Conservation (phyloP, 2,797 vertebrate species). For the Eleutherodactylus coqui region DNA sequence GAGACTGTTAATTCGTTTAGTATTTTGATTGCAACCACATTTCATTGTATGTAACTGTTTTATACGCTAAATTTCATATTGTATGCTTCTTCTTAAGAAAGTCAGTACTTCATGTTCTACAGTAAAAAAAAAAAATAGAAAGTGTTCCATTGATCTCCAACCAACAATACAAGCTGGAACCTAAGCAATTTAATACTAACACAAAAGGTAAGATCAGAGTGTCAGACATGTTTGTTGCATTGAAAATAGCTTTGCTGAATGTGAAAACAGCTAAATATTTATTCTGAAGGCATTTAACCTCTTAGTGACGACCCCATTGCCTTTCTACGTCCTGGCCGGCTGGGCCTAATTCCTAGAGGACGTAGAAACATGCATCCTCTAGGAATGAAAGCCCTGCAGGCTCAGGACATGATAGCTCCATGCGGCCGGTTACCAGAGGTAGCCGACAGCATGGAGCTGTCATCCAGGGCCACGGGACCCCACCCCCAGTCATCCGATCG, state of each 20-base stretch:
- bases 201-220: not conserved
- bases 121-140: not conserved
- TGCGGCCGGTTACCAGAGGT: too few species aligned
- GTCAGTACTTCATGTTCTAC: not conserved
- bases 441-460: too few species aligned
- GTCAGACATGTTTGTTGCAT: not conserved
- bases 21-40: not conserved
- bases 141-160: not conserved
- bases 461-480: too few species aligned
- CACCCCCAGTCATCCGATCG: too few species aligned
- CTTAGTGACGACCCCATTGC: too few species aligned
- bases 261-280: not conserved
- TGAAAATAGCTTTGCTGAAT: not conserved
- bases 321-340: too few species aligned
- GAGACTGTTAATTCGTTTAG: not conserved
- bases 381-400: too few species aligned
- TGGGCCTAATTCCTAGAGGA: too few species aligned
- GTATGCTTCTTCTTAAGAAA: not conserved
- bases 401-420: too few species aligned
- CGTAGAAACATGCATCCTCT: too few species aligned
- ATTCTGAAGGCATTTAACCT: not conserved
- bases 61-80: not conserved
- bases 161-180: not conserved
- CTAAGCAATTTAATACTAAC: constrained; percentile 8
- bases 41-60: constrained; percentile 1